These are phyloP conservation scores for Sialia sialis DNA, from an alignment of 2,113 vertebrate species.

Conservation along the genomic window DNA sequence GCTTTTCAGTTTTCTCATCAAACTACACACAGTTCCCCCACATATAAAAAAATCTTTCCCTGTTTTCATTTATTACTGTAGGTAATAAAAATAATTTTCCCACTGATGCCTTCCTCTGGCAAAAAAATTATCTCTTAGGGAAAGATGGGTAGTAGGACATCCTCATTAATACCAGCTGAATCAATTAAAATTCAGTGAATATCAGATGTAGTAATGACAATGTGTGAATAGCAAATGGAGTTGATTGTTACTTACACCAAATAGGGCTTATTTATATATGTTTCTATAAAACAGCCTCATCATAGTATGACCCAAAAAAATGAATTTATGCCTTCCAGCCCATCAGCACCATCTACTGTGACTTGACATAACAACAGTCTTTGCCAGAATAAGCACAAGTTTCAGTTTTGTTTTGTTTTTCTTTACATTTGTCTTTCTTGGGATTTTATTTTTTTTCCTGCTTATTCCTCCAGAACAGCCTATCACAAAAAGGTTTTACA, in stretches of 20 bases:
- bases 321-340: conserved; percentile 14
- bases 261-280: conserved; percentile 23
- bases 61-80: not conserved
- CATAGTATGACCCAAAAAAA: not conserved
- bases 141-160: conserved; percentile 30
- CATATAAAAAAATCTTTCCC: not conserved
- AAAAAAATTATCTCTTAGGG: not conserved
- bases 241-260: conserved; percentile 56
- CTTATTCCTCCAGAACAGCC: not conserved
- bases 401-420: not conserved
- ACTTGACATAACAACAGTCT: not conserved
- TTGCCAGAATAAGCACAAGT: not conserved
- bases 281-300: not conserved
- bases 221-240: conserved; percentile 51
- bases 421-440: not conserved
- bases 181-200: conserved; percentile 55
- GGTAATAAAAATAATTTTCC: not conserved
- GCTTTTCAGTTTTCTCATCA: not conserved
- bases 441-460: not conserved
- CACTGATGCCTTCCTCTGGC: not conserved
- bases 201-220: conserved; percentile 61
- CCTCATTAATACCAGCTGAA: conserved; percentile 55
- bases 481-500: not conserved
- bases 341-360: conserved; percentile 69
- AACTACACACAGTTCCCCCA: not conserved